Conservation (phyloP, 2,888 invertebrate species). For the Elmis aenea region DNA sequence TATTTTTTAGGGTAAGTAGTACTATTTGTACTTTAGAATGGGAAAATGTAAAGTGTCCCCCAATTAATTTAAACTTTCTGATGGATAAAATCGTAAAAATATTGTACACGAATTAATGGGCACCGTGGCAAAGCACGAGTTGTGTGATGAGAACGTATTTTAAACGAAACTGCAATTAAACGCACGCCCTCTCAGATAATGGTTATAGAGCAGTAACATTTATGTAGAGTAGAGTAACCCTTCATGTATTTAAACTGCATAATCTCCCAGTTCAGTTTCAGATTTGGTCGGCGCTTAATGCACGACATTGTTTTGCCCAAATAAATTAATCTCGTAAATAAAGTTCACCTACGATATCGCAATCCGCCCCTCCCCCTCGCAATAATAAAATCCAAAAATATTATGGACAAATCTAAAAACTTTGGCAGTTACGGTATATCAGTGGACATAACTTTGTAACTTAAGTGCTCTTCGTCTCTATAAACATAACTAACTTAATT, state of each 20-base stretch:
- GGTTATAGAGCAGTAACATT: constrained; percentile 26
- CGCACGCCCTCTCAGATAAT: constrained; percentile 22
- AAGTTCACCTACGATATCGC: too few relatives aligned
- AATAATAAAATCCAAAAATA: constrained; percentile 8
- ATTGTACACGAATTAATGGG: too few relatives aligned
- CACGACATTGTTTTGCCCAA: too few relatives aligned
- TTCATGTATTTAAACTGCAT: constrained; percentile 14
- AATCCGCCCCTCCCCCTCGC: too few relatives aligned
- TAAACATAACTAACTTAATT: constrained; percentile 34
- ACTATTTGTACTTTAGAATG: too few relatives aligned
- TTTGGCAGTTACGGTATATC: constrained; percentile 21
- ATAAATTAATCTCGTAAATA: too few relatives aligned
- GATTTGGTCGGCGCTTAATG: neutral
- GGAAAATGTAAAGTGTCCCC: too few relatives aligned
- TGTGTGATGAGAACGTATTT: too few relatives aligned
- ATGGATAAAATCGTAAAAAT: too few relatives aligned
- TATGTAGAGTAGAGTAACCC: constrained; percentile 17
- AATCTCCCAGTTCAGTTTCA: constrained; percentile 4
- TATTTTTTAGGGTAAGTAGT: too few relatives aligned
- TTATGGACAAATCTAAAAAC: constrained; percentile 19
- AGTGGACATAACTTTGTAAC: constrained; percentile 19
- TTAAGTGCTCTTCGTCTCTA: constrained; percentile 23
- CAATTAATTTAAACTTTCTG: too few relatives aligned
- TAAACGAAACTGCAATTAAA: constrained; percentile 23
- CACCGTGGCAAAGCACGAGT: too few relatives aligned